Evolutionary conservation across 2,888 invertebrate species (phyloP).

Genomic region (Alloscopus bannaensis): DNA sequence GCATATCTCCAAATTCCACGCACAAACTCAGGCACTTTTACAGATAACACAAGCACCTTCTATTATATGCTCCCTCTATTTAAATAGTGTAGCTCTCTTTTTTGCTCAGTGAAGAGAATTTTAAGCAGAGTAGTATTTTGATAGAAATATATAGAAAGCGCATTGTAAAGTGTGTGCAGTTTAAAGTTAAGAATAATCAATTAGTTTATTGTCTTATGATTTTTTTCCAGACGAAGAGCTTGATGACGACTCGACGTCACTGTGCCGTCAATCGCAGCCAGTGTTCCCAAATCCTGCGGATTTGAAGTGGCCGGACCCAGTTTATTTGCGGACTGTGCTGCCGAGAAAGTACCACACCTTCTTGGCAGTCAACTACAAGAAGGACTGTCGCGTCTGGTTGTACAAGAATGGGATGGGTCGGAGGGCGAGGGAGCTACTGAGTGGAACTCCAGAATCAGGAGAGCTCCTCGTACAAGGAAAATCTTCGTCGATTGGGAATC

Average conservation of each 20-base stretch:
- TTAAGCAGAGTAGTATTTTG: too few species aligned
- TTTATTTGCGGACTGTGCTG: slow-evolving; percentile 35
- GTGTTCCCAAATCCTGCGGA: slow-evolving; percentile 50
- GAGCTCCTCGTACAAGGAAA: background rate
- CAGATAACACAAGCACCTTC: background rate
- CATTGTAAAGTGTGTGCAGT: background rate
- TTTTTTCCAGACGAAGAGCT: slow-evolving; percentile 61
- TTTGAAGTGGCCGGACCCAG: slow-evolving; percentile 57
- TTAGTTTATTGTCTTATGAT: background rate
- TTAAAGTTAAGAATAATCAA: background rate
- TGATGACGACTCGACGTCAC: slow-evolving; percentile 32
- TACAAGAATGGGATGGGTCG: slow-evolving; percentile 64
- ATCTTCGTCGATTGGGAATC: background rate
- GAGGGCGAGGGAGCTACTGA: slow-evolving; percentile 32
- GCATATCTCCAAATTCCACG: slow-evolving; percentile 19
- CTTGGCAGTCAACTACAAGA: slow-evolving; percentile 64
- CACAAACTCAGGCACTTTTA: slow-evolving; percentile 34
- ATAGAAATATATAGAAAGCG: too few species aligned
- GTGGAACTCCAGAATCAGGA: too few species aligned
- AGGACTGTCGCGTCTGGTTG: slow-evolving; percentile 70
- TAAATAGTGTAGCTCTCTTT: slow-evolving; percentile 24
- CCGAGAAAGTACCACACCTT: slow-evolving; percentile 50
- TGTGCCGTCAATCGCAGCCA: slow-evolving; percentile 8
- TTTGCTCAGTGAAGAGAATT: too few species aligned
- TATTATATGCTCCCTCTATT: background rate